Evolutionary conservation across 2,888 invertebrate species (phyloP).

Genomic region (Thecocarcelia acutangulata): DNA sequence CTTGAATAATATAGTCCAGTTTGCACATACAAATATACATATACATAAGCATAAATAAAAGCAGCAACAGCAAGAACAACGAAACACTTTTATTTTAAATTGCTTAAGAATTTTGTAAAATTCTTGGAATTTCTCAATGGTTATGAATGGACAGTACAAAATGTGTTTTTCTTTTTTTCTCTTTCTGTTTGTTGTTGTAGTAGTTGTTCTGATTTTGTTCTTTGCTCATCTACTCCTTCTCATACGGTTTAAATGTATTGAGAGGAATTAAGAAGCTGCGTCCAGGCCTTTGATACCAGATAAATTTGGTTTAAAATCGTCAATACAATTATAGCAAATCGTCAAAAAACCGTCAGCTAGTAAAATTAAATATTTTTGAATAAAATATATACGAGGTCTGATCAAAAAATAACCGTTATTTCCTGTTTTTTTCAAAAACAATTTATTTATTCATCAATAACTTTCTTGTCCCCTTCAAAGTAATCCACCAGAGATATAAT

Average conservation of each 20-base stretch:
- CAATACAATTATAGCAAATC: too few species aligned
- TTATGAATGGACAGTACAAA: conserved; percentile 72
- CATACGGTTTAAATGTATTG: conserved; percentile 48
- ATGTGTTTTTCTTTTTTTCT: conserved; percentile 39
- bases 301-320: neutral
- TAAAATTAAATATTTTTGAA: too few species aligned
- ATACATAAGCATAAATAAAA: conserved; percentile 29
- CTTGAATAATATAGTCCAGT: conserved; percentile 50
- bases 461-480: too few species aligned
- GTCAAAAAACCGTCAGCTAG: too few species aligned
- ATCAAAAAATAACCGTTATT: too few species aligned
- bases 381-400: too few species aligned
- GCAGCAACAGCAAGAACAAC: conserved; percentile 33
- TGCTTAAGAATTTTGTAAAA: conserved; percentile 70
- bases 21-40: too few species aligned
- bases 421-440: too few species aligned
- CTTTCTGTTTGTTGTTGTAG: conserved; percentile 20
- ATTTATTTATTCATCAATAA: too few species aligned
- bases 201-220: conserved; percentile 4
- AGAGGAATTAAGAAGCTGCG: neutral
- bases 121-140: conserved; percentile 73
- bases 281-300: neutral
- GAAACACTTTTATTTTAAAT: conserved; percentile 58
- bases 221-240: conserved; percentile 46
- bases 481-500: too few species aligned